phyloP scores from a whole-genome alignment of 2,888 invertebrate genomes.

The Apocheima hispidaria region DNA sequence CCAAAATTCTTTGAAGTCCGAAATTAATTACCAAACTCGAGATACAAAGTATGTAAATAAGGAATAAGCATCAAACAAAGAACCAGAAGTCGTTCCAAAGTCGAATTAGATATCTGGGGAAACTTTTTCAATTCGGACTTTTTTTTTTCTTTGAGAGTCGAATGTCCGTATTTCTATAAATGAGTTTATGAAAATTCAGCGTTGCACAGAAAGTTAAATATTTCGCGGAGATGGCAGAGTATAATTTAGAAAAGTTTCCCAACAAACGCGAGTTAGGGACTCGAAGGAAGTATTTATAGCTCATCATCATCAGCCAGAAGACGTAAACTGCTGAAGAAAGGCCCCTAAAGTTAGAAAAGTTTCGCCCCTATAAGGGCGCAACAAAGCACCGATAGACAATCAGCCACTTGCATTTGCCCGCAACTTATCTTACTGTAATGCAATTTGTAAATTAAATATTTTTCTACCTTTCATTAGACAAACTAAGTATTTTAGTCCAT shows the following conservation, averaged over 20 bases:
- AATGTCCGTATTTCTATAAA: slow-evolving; percentile 58
- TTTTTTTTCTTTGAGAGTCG: slow-evolving; percentile 55
- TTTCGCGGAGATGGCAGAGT: slow-evolving; percentile 30
- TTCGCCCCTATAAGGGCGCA: too few species aligned
- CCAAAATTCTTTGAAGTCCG: slow-evolving; percentile 28
- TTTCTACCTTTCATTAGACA: too few species aligned
- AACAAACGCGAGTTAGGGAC: slow-evolving; percentile 35
- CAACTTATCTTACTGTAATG: too few species aligned
- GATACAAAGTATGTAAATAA: slow-evolving; percentile 35
- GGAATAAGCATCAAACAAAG: slow-evolving; percentile 45
- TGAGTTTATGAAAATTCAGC: slow-evolving; percentile 63
- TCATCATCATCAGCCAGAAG: too few species aligned
- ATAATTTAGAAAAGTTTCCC: slow-evolving; percentile 23
- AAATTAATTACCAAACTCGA: slow-evolving; percentile 33
- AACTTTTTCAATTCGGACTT: slow-evolving; percentile 71
- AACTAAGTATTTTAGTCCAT: too few species aligned
- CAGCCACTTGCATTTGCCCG: too few species aligned
- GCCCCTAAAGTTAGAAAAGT: too few species aligned
- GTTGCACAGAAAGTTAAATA: slow-evolving; percentile 42
- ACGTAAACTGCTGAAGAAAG: too few species aligned
- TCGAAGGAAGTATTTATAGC: not conserved
- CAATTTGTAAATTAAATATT: too few species aligned
- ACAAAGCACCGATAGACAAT: too few species aligned
- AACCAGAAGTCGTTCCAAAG: slow-evolving; percentile 47
- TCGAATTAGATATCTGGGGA: slow-evolving; percentile 58